Percentiles rank a stretch among this genome's conserved stretches.
Evolutionary conservation across 1,140 invertebrate species (phyloP).

Genomic region (Pollicipes pollicipes): DNA sequence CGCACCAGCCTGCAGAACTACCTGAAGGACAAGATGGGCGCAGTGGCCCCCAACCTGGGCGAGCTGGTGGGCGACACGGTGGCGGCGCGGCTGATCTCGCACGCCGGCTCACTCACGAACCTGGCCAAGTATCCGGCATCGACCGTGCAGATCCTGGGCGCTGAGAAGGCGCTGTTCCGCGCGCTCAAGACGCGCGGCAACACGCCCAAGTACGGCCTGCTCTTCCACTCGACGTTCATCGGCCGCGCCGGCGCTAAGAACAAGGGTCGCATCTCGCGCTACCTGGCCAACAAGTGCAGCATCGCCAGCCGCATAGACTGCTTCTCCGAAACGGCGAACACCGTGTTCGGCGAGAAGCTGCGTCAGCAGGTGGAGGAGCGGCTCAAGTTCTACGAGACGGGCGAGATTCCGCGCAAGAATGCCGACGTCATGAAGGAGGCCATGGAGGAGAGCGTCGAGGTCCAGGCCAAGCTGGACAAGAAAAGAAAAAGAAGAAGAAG

Average conservation of each 20-base stretch:
- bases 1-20: conserved; percentile 67
- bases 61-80: conserved; percentile 91
- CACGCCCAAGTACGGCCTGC: conserved; percentile 95
- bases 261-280: conserved; percentile 91
- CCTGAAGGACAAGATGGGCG: conserved; percentile 74
- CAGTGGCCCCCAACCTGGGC: conserved; percentile 89
- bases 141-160: conserved; percentile 94
- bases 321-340: conserved; percentile 50
- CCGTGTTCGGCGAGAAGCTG: conserved; percentile 80
- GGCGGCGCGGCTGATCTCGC: conserved; percentile 91
- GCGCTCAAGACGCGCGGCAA: conserved; percentile 86
- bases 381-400: conserved; percentile 88
- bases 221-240: conserved; percentile 96
- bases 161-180: conserved; percentile 94
- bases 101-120: conserved; percentile 91
- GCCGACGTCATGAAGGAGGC: conserved; percentile 94
- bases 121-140: conserved; percentile 97
- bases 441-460: conserved; percentile 40
- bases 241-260: conserved; percentile 79
- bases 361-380: conserved; percentile 91
- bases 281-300: conserved; percentile 93
- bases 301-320: conserved; percentile 53
- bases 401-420: conserved; percentile 88
- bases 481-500: conserved; percentile 38
- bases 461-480: conserved; percentile 18